Evolutionary conservation across 2,113 vertebrate species (phyloP), one percentile per base, ranked within the genome.

Genomic region (Spermophilus dauricus): DNA sequence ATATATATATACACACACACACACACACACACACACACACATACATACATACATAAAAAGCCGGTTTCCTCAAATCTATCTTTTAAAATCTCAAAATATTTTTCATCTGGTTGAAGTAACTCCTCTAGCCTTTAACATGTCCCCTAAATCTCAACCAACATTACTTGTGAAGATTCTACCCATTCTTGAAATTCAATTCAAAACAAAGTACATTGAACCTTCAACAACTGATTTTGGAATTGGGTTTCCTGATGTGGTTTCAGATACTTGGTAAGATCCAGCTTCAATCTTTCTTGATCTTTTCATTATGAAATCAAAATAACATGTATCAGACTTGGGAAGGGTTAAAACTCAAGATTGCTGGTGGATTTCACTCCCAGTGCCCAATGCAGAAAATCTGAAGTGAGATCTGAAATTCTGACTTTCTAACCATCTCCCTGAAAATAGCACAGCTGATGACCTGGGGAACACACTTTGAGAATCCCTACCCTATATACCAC

Each of bases 71-170:
- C 63, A 83, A 83, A 91, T 58, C 2, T 3, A 11, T 63, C 69
- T 84, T 96, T 91, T 37, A 72, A 91, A 95, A 84, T 80, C 32
- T 70, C 76, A 51, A 85, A 88, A 30, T 83, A 48, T 78, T 96
- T 95, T 96, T 26, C 2, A n/a, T 24, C 30, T 2, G 8, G 2
- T 65, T 83, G 61, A 91, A 96, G 72, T 86, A 86, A 39, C 28
- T 51, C 65, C 37, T 37, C 65, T 37, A 83, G 1, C 51, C 5
- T 17, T 42, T 13, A 73, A 39, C 16, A 78, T 1, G 3, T 2
- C 1, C 24, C 70, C 42, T 26, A 30, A 61, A 42, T 75, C 30
- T 20, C 48, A 85, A 67, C 51, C 56, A 87, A 58, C 30, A 24
- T 95, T 34, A 76, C 30, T 39, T 91, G 8, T 45, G 75, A 94